A percentile compares a stretch with the other conserved stretches of the same genome.
Evolutionary conservation across 2,113 vertebrate species (phyloP).

Genomic region (Scomber japonicus): DNA sequence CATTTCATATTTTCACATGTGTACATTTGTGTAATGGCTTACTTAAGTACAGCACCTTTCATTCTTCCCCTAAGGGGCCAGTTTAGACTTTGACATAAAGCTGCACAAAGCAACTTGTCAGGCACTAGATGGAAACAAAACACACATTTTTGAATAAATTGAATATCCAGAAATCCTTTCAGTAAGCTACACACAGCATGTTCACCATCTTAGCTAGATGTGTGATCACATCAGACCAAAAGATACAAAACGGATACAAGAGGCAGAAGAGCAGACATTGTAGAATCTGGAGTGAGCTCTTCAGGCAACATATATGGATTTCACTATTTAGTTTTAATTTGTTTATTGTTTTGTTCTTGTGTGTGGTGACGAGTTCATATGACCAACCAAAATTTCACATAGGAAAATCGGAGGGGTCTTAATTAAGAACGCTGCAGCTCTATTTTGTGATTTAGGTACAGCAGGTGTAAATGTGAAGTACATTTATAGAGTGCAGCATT

Average conservation of each 20-base stretch:
- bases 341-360: slow-evolving; percentile 5
- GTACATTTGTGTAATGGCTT: slow-evolving; percentile 42
- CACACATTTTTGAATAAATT: slow-evolving; percentile 24
- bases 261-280: slow-evolving; percentile 35
- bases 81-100: slow-evolving; percentile 36
- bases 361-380: neutral
- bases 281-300: neutral
- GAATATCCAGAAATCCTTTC: slow-evolving; percentile 17
- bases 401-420: neutral
- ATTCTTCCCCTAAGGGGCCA: slow-evolving; percentile 32
- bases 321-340: slow-evolving; percentile 23
- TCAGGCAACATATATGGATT: slow-evolving; percentile 37
- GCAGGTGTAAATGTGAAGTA: slow-evolving; percentile 23
- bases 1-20: slow-evolving; percentile 38
- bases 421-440: neutral
- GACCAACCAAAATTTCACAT: slow-evolving; percentile 5
- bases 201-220: slow-evolving; percentile 18
- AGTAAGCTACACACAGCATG: slow-evolving; percentile 33
- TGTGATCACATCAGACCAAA: slow-evolving; percentile 40
- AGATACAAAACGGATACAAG: slow-evolving; percentile 2
- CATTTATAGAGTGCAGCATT: slow-evolving; percentile 13
- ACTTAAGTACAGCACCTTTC: slow-evolving; percentile 33
- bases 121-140: slow-evolving; percentile 1
- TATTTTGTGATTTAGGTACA: slow-evolving; percentile 18
- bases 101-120: neutral